phyloP scores from a whole-genome alignment of 2,113 vertebrate genomes.

The Caretta caretta region DNA sequence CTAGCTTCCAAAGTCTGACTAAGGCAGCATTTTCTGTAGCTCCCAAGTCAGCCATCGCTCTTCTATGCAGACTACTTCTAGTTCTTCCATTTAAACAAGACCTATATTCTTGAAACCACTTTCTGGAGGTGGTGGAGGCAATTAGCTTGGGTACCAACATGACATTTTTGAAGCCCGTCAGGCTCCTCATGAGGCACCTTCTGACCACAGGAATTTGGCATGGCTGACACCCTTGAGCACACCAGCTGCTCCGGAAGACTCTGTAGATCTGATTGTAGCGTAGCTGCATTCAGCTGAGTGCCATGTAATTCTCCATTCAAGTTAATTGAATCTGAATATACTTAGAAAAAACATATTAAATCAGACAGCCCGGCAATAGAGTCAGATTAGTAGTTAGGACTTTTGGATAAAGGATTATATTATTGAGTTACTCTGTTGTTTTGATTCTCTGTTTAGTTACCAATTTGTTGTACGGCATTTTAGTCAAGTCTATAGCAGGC shows the following conservation, averaged over 20 bases:
- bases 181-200: background rate
- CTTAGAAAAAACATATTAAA: conserved; percentile 7
- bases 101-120: background rate
- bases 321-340: conserved; percentile 6
- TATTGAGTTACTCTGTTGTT: conserved; percentile 28
- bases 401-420: conserved; percentile 5
- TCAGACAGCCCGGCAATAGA: background rate
- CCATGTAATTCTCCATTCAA: conserved; percentile 23
- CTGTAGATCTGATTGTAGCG: background rate
- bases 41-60: background rate
- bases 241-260: background rate
- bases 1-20: background rate
- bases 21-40: background rate
- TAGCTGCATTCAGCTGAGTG: conserved; percentile 8
- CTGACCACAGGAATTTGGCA: background rate
- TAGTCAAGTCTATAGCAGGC: conserved; percentile 18
- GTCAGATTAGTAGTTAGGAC: background rate
- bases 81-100: background rate
- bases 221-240: background rate
- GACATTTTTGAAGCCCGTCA: background rate
- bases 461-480: conserved; percentile 33
- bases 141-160: background rate
- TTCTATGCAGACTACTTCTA: background rate
- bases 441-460: conserved; percentile 9
- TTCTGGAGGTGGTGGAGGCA: background rate